Conservation (phyloP, 2,797 vertebrate genomes). For the Trachurus trachurus region DNA sequence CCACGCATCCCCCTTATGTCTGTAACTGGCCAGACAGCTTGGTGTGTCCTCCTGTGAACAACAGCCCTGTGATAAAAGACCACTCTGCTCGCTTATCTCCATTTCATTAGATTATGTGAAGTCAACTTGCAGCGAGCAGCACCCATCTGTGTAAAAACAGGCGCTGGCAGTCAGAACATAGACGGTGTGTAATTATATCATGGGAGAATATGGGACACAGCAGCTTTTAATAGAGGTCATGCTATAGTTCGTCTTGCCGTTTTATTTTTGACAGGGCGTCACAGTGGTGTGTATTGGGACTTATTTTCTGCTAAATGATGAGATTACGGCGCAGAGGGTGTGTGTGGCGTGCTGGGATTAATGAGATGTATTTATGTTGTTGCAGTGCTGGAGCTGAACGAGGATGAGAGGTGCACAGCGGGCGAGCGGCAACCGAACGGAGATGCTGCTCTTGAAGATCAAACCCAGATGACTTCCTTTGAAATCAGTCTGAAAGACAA, state of each 20-base stretch:
- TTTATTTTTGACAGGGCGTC: slow-evolving; percentile 16
- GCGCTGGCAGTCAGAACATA: slow-evolving; percentile 29
- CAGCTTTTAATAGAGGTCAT: slow-evolving; percentile 31
- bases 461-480: slow-evolving; percentile 88
- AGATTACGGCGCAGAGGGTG: slow-evolving; percentile 24
- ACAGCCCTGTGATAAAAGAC: slow-evolving; percentile 13
- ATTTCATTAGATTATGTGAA: slow-evolving; percentile 20
- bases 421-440: slow-evolving; percentile 69
- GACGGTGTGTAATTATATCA: slow-evolving; percentile 18
- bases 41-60: neutral
- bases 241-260: neutral
- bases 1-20: neutral
- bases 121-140: slow-evolving; percentile 10
- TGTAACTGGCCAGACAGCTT: neutral
- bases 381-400: slow-evolving; percentile 85
- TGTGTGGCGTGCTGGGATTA: slow-evolving; percentile 40
- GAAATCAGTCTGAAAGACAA: slow-evolving; percentile 95
- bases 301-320: slow-evolving; percentile 1
- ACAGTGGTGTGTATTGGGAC: neutral
- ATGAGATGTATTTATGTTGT: slow-evolving; percentile 45
- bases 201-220: slow-evolving; percentile 24
- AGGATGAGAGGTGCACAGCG: slow-evolving; percentile 59
- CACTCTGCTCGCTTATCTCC: neutral
- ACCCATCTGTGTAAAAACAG: slow-evolving; percentile 1
- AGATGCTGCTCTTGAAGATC: slow-evolving; percentile 63